Evolutionary conservation across 2,113 vertebrate species (phyloP), one percentile per base, ranked within the genome.

Genomic region (Cinclus mexicanus): DNA sequence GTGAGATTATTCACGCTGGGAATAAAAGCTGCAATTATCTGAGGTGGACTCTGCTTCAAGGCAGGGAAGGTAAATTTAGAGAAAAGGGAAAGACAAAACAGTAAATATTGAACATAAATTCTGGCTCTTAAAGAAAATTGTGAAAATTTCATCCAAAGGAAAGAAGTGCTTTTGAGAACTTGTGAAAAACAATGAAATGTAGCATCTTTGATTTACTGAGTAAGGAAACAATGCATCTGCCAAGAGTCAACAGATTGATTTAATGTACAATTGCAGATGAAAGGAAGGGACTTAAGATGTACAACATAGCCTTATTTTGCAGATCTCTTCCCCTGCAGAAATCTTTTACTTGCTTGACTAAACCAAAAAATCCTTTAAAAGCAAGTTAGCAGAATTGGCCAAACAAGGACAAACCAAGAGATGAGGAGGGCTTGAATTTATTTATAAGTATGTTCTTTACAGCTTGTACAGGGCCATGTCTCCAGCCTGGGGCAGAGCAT

Each of bases 151-250:
- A 35, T 93, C 87, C 28, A 24, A 90, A 77, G 47, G 41, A 60
- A 56, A 60, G 88, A 92, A 81, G 9, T 19, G 33, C 53, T 57
- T 53, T 55, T 53, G 82, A 92, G 93, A 95, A 71, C 3, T 5
- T 42, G 74, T 71, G 71, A 77, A 83, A 95, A 94, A 71, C 67
- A 61, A 65, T 72, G 77, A 89, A 94, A 93, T 88, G 68, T 39
- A 77, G 81, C 60, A 59, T 56, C 81, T 91, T 87, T 93, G 95
- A 95, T 97, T 96, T 96, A 84, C 87, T 78, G 71, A 28, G 16
- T 67, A 37, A 84, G 72, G 69, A 87, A 94, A 91, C 78, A 88
- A 25, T 39, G 76, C 86, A 84, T 88, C 83, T 59, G 78, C 78
- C 77, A 69, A 31, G 79, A 93, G 61, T 69, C 91, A 53, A 68